phyloP scores from a whole-genome alignment of 2,113 vertebrate species.

The Hippolais icterina region DNA sequence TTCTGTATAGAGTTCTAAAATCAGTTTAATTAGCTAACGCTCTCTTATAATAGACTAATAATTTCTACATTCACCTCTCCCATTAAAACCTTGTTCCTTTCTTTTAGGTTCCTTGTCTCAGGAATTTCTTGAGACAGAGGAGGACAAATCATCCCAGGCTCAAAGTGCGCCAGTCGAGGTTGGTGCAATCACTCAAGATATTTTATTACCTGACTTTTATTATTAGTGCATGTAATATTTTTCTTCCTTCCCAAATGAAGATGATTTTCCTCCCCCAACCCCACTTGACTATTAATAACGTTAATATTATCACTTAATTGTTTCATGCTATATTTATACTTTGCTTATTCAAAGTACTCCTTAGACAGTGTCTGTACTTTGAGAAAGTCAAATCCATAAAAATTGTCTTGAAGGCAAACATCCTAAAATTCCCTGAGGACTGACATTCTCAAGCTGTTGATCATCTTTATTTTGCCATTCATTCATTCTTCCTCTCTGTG shows the following conservation, averaged over 20 bases:
- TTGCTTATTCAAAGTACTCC: neutral
- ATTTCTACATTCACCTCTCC: neutral
- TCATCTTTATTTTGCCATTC: neutral
- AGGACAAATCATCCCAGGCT: neutral
- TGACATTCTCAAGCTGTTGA: neutral
- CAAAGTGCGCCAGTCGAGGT: neutral
- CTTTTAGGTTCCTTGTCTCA: neutral
- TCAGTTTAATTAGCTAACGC: neutral
- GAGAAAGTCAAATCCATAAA: neutral
- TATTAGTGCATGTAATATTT: neutral
- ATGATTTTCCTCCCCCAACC: rapidly evolving
- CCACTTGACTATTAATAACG: neutral
- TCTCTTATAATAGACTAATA: neutral
- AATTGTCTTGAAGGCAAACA: neutral
- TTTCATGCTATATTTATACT: neutral
- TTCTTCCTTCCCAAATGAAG: neutral
- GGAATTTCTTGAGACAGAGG: neutral
- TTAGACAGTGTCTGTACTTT: neutral
- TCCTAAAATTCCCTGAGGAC: neutral
- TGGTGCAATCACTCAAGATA: neutral
- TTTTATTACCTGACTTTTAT: neutral
- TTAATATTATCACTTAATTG: neutral
- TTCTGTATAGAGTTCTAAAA: neutral
- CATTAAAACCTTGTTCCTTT: neutral
- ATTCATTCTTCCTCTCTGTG: neutral